A percentile compares a stretch with the other conserved stretches of the same genome.
phyloP scores from a whole-genome alignment of 2,797 vertebrate genomes.

The Acrossocheilus fasciatus region DNA sequence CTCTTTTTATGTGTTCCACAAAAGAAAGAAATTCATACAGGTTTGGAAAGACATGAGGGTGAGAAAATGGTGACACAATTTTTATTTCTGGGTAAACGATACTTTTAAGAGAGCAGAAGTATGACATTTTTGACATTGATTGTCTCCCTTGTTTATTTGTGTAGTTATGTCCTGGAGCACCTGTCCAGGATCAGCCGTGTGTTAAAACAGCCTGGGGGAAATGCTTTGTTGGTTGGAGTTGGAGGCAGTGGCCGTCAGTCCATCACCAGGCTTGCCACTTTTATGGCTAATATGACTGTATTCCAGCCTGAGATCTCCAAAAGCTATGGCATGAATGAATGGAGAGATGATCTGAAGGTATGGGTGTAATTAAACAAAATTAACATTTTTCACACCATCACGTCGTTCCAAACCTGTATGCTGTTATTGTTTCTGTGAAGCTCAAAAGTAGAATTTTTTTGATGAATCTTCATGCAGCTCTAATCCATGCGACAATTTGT shows the following conservation, averaged over 20 bases:
- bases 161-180: slow-evolving; percentile 93
- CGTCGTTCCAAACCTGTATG: background rate
- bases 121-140: background rate
- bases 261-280: slow-evolving; percentile 91
- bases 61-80: background rate
- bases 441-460: background rate
- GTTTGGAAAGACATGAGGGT: background rate
- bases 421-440: background rate
- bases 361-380: background rate
- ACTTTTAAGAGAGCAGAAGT: background rate
- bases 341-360: slow-evolving; percentile 97
- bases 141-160: background rate
- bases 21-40: background rate
- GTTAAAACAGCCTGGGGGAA: slow-evolving; percentile 92
- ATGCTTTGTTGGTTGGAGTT: slow-evolving; percentile 91
- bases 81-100: background rate
- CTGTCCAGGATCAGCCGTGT: slow-evolving; percentile 93
- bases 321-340: slow-evolving; percentile 92
- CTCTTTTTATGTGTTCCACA: background rate
- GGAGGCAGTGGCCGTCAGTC: slow-evolving; percentile 98
- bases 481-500: background rate
- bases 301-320: slow-evolving; percentile 98
- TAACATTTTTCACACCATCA: background rate
- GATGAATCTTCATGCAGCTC: background rate
- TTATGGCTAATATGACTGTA: slow-evolving; percentile 93